Base-by-base conservation (phyloP, 2,797 vertebrate species). In the Acipenser oxyrinchus region DNA sequence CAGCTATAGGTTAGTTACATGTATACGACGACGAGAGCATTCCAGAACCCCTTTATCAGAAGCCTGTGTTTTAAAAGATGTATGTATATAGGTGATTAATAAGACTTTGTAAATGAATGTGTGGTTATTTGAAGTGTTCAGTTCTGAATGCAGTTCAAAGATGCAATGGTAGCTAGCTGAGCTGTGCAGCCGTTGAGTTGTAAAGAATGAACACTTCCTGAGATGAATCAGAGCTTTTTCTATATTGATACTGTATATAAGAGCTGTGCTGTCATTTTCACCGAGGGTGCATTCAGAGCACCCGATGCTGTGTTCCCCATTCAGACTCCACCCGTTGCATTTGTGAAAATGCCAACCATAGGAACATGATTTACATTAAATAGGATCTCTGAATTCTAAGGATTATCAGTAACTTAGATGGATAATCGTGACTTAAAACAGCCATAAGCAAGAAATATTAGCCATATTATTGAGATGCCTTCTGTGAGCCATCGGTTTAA, bases 31-130 rank as follows among this genome's bases (percentile, higher is more conserved):
- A 10, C 13, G 18, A 18, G 18, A 18, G 18, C 18, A 18, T 18
- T 18, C 2, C 18, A 18, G 18, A 18, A 18, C 13, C 55, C 55
- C 11, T 58, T 62, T 66, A 67, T 64, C 64, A 61, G 62, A 69
- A 66, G 53, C 65, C 23, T 72, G 11, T 67, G 68, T 63, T 72
- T 72, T 37, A 60, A 66, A 66, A 78, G 60, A 74, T 70, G 66
- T 37, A 74, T 70, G 66, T 37, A 5, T 37, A 49, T 76, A 76
- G 68, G 73, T 71, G 70, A 77, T 71, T 72, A 73, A 80, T 59
- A 37, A 64, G 12, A 76, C 50, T 72, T 70, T 81, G 84, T 11
- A 11, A 86, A 87, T 85, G 83, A 84, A 81, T 77, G 72, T 69
- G 10, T 61, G 69, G 11, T 63, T n/a, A 64, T 61, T 37, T 69